Percentiles rank a stretch among this genome's conserved stretches.
Conservation (phyloP, 1,140 invertebrate species). For the Meloidogyne hapla region DNA sequence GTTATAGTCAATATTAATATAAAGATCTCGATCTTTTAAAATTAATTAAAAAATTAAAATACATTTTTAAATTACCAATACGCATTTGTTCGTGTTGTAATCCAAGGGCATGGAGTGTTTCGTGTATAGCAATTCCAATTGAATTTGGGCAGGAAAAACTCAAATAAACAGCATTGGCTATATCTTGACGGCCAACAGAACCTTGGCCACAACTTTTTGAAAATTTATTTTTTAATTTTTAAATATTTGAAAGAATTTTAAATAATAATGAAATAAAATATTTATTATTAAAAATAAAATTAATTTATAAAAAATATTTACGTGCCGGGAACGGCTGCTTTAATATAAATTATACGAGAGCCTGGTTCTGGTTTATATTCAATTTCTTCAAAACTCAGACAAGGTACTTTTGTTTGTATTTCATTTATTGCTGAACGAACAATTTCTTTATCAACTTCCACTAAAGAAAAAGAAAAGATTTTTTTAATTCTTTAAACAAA, state of each 20-base stretch:
- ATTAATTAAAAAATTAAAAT: background rate
- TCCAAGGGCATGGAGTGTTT: slow-evolving; percentile 60
- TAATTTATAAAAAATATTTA: background rate
- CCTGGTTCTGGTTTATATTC: background rate
- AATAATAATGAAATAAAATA: no score
- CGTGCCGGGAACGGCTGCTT: background rate
- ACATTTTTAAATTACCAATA: slow-evolving; percentile 29
- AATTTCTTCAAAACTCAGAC: slow-evolving; percentile 21
- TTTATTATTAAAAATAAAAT: no score
- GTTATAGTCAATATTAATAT: slow-evolving; percentile 66
- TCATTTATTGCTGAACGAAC: background rate
- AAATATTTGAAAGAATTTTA: no score
- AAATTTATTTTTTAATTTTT: background rate
- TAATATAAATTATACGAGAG: background rate
- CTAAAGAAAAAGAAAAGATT: background rate
- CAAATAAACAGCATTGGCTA: slow-evolving; percentile 57
- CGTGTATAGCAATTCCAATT: slow-evolving; percentile 65
- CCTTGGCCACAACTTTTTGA: slow-evolving; percentile 57
- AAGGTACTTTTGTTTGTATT: background rate
- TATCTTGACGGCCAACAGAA: slow-evolving; percentile 48
- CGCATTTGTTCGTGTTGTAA: slow-evolving; percentile 70
- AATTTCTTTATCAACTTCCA: background rate
- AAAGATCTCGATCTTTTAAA: slow-evolving; percentile 66
- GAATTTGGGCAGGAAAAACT: slow-evolving; percentile 34
- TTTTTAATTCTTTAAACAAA: background rate